These are phyloP conservation scores for Vanacampus margaritifer DNA, from an alignment of 2,113 vertebrate species.

Conservation along the genomic window DNA sequence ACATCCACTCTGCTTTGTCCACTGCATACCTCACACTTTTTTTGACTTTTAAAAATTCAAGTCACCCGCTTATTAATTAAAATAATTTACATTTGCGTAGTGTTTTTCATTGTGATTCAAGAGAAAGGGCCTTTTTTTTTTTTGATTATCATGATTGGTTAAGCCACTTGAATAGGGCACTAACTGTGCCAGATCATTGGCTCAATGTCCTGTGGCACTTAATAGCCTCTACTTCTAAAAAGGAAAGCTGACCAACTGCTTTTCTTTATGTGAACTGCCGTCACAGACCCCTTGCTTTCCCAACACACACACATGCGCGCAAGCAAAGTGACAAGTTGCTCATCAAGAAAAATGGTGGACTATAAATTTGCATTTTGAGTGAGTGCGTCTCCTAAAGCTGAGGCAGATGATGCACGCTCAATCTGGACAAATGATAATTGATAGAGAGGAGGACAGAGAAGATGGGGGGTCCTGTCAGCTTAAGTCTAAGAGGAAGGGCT, in stretches of 20 bases:
- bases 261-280: constrained; percentile 32
- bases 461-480: constrained; percentile 70
- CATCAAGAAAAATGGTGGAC: constrained; percentile 38
- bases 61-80: background rate
- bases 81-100: background rate
- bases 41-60: background rate
- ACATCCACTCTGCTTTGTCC: constrained; percentile 26
- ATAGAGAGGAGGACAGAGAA: constrained; percentile 30
- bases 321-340: constrained; percentile 36
- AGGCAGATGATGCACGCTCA: constrained; percentile 49
- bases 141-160: background rate
- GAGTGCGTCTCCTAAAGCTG: constrained; percentile 45
- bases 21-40: constrained; percentile 21
- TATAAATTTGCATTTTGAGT: constrained; percentile 55
- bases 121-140: background rate
- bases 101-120: background rate
- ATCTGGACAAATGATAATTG: constrained; percentile 56
- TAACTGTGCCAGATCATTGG: constrained; percentile 6
- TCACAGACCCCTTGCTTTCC: constrained; percentile 27
- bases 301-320: constrained; percentile 15
- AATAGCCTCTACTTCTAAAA: constrained; percentile 17
- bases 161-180: constrained; percentile 7
- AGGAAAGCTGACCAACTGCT: constrained; percentile 41
- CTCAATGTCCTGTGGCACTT: constrained; percentile 15
- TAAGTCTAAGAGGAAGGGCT: constrained; percentile 55